Base-by-base conservation (phyloP, 2,113 vertebrate species). In the Scopus umbretta region DNA sequence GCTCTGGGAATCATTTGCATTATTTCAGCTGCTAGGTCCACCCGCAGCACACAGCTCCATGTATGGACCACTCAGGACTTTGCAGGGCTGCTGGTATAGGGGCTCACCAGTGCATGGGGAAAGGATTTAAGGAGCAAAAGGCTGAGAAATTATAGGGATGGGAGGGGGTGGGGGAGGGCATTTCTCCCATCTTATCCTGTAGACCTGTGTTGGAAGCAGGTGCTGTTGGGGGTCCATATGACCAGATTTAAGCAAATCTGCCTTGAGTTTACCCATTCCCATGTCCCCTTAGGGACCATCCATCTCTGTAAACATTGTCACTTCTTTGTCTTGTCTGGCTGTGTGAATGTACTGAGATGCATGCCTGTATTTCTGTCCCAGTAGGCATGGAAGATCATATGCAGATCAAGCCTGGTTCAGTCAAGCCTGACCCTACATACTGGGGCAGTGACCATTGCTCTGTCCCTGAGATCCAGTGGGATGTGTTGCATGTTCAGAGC, bases 331-430 rank as follows among this genome's bases (percentile, higher is more conserved):
- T 98, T 87, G 83, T 96, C 92, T 83, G 92, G 78, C 89, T 96
- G 85, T 98, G 94, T 97, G 96, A 97, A 93, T 86, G 86, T 97
- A 89, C 68, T 53, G 80, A 94, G 93, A 92, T 96, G 95, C 91
- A 96, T 92, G 94, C 88, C 84, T 86, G 75, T 92, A 78, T 88
- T 80, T 94, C 89, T 97, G 94, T 82, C 83, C 62, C 84, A 66
- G 75, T n/a, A 49, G 58, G 30, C 49, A 36, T 7, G 70, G 62
- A 56, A 87, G 74, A 67, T 14, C n/a, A 32, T 55, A 6, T 1
- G 5, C 86, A 94, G 65, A 47, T 36, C 43, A 56, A 81, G 49
- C 29, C 67, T 80, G 58, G 40, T 20, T 84, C 49, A 42, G 79
- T 36, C 56, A 63, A 82, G 36, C 66, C 78, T 91, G 73, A 34